Evolutionary conservation across 1,140 invertebrate species (phyloP).

Genomic region (Drosophila kohkoa): DNA sequence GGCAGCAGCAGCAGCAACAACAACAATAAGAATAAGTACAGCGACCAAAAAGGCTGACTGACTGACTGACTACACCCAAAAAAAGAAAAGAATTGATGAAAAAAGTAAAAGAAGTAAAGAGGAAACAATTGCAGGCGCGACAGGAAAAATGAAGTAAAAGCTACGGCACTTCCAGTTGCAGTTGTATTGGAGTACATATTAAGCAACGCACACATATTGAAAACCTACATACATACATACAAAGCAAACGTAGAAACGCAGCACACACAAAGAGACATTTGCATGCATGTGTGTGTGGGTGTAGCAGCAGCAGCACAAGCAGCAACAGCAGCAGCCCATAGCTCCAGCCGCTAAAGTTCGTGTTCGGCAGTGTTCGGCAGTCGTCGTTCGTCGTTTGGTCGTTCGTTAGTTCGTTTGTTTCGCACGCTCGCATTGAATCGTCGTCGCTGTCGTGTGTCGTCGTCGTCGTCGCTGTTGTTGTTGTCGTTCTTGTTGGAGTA

Average conservation of each 20-base stretch:
- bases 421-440: slow-evolving; percentile 20
- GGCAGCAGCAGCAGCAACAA: slow-evolving; percentile 19
- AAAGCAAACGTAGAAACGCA: slow-evolving; percentile 39
- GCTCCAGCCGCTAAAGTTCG: slow-evolving; percentile 61
- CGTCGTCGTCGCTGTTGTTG: slow-evolving; percentile 14
- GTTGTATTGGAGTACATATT: slow-evolving; percentile 47
- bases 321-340: slow-evolving; percentile 46
- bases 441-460: neutral
- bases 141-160: slow-evolving; percentile 57
- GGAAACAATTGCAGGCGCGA: slow-evolving; percentile 39
- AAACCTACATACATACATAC: slow-evolving; percentile 7
- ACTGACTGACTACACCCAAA: slow-evolving; percentile 53
- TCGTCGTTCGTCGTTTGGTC: slow-evolving; percentile 34
- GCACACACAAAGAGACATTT: slow-evolving; percentile 45
- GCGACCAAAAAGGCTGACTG: slow-evolving; percentile 34
- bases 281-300: slow-evolving; percentile 64
- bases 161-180: slow-evolving; percentile 60
- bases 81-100: neutral
- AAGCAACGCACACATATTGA: slow-evolving; percentile 20
- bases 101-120: slow-evolving; percentile 4
- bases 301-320: slow-evolving; percentile 42
- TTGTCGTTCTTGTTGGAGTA: slow-evolving; percentile 34
- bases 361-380: slow-evolving; percentile 41
- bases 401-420: slow-evolving; percentile 47
- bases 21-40: slow-evolving; percentile 4